phyloP scores from a whole-genome alignment of 2,113 vertebrate species.

The Silurus meridionalis region DNA sequence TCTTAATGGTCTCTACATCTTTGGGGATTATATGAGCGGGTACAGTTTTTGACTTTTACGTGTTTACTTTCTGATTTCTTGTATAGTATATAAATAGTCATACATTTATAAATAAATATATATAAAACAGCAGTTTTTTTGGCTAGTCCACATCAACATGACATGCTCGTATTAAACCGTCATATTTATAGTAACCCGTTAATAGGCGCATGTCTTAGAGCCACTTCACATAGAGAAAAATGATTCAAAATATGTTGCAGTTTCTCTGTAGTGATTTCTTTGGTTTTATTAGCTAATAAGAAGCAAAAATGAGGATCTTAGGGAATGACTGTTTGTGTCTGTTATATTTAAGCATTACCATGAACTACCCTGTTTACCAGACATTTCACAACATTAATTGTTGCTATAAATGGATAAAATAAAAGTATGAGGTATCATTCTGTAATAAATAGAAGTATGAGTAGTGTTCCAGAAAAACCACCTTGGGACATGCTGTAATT shows the following conservation, averaged over 20 bases:
- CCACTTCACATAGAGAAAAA: background rate
- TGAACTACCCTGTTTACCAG: background rate
- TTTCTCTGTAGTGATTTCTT: background rate
- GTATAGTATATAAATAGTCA: background rate
- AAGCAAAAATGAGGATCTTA: background rate
- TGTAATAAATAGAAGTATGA: background rate
- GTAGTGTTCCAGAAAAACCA: background rate
- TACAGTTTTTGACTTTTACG: slow-evolving; percentile 36
- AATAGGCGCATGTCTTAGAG: too few relatives aligned
- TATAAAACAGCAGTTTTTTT: background rate
- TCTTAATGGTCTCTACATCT: slow-evolving; percentile 79
- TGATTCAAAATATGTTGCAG: background rate
- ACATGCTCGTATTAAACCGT: background rate
- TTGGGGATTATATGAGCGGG: slow-evolving; percentile 85
- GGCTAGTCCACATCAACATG: background rate
- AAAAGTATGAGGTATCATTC: background rate
- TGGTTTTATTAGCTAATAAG: background rate
- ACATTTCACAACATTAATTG: background rate
- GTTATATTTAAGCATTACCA: background rate
- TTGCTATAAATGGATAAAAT: background rate
- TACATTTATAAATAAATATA: background rate
- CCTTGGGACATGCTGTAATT: background rate
- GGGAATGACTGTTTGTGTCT: too few relatives aligned
- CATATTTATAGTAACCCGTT: background rate
- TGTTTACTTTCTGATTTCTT: background rate